phyloP scores from a whole-genome alignment of 2,888 invertebrate species.

The Gymnosoma rotundatum region DNA sequence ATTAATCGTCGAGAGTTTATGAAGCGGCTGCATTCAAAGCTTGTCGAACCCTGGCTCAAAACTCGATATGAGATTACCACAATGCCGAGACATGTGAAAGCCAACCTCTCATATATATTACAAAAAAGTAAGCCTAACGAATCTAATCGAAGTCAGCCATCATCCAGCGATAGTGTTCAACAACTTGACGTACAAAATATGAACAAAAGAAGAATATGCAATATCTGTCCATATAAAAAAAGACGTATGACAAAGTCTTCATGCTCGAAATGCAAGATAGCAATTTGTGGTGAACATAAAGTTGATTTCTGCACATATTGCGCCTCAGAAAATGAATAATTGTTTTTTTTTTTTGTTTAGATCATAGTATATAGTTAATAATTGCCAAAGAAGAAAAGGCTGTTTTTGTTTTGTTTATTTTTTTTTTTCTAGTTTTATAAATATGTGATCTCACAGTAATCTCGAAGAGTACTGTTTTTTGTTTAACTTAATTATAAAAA shows the following conservation, averaged over 20 bases:
- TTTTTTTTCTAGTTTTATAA: neutral
- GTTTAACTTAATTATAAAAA: neutral
- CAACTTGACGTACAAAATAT: neutral
- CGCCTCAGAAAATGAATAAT: neutral
- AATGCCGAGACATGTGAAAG: neutral
- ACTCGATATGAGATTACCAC: neutral
- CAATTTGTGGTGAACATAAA: slow-evolving; percentile 25
- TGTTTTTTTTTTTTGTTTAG: slow-evolving; percentile 1
- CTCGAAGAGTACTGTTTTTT: neutral
- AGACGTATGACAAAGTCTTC: slow-evolving; percentile 1
- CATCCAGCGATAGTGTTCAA: neutral
- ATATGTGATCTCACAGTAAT: neutral
- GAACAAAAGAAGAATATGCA: slow-evolving; percentile 12
- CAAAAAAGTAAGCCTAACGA: neutral
- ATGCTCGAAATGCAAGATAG: slow-evolving; percentile 15
- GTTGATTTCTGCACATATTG: slow-evolving; percentile 9
- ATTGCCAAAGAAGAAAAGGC: neutral
- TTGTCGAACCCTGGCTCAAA: slow-evolving; percentile 10
- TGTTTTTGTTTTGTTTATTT: neutral
- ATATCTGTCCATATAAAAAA: slow-evolving; percentile 18
- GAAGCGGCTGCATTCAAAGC: slow-evolving; percentile 25
- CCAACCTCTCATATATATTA: neutral
- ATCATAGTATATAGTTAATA: slow-evolving; percentile 12
- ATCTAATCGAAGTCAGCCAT: neutral
- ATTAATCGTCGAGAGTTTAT: slow-evolving; percentile 2